A percentile compares a stretch with the other conserved stretches of the same genome.
Conservation (phyloP, 2,797 vertebrate species). For the Eutrigla gurnardus region DNA sequence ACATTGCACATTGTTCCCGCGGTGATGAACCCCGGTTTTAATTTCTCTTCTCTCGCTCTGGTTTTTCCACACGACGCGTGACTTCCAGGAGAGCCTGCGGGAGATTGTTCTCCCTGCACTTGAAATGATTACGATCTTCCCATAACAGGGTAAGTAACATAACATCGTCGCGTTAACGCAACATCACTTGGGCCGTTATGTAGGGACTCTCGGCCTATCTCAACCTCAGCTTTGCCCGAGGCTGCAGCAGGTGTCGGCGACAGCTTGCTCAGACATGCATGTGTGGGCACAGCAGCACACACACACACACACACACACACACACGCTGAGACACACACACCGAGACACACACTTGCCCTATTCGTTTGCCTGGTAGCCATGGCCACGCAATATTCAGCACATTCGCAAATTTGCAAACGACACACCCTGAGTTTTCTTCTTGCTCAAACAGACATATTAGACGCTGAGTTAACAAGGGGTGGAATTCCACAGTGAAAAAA, state of each 20-base stretch:
- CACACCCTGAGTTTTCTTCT: neutral
- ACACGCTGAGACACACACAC: neutral
- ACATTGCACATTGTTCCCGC: neutral
- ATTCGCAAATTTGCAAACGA: conserved; percentile 18
- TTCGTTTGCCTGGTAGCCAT: conserved; percentile 29
- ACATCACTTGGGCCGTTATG: neutral
- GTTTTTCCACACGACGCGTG: neutral
- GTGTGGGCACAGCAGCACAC: conserved; percentile 40
- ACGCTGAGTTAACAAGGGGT: neutral
- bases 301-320: conserved; percentile 13
- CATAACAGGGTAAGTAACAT: neutral
- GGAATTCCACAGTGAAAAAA: conserved; percentile 22
- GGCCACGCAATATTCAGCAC: conserved; percentile 19
- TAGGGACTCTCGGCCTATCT: conserved; percentile 14
- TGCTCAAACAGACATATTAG: neutral
- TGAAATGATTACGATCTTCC: neutral
- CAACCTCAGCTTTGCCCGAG: conserved; percentile 43
- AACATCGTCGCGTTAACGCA: neutral
- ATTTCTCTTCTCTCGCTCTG: neutral
- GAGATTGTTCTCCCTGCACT: neutral
- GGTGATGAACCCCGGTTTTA: neutral
- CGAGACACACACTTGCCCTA: conserved; percentile 12
- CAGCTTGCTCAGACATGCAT: conserved; percentile 65
- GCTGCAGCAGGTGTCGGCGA: conserved; percentile 63
- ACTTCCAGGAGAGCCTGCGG: neutral